phyloP scores from a whole-genome alignment of 2,888 invertebrate species.

The Lasioglossum lativentre region DNA sequence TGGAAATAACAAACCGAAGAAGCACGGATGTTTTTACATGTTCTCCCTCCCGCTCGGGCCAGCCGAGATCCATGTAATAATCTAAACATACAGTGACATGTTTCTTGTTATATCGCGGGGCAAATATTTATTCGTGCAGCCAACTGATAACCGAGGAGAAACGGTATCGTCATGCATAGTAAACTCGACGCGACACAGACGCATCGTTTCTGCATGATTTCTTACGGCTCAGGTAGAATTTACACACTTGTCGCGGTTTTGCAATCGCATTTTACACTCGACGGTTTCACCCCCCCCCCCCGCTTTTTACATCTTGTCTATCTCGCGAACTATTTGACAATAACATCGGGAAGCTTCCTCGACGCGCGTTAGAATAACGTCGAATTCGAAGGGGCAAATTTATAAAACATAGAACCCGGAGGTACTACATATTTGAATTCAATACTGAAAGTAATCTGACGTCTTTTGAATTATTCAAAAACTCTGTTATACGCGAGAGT shows the following conservation, averaged over 20 bases:
- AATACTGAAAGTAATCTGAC: background rate
- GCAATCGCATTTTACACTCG: background rate
- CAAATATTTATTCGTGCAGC: constrained; percentile 54
- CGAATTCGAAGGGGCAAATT: background rate
- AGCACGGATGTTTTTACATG: background rate
- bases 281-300: background rate
- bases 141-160: constrained; percentile 35
- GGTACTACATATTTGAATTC: background rate
- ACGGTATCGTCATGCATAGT: constrained; percentile 22
- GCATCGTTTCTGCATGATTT: constrained; percentile 33
- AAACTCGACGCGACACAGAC: background rate
- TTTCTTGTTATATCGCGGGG: constrained; percentile 27
- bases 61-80: constrained; percentile 41
- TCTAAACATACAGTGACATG: constrained; percentile 33
- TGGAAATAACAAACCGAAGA: background rate
- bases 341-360: background rate
- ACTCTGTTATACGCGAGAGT: background rate
- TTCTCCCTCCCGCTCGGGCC: background rate
- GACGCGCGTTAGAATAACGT: background rate
- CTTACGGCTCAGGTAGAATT: background rate
- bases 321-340: background rate
- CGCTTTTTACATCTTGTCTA: background rate
- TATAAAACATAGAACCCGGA: background rate
- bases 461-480: background rate
- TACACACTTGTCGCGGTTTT: background rate